Conservation (phyloP, 2,113 vertebrate genomes). For the Cavia porcellus region DNA sequence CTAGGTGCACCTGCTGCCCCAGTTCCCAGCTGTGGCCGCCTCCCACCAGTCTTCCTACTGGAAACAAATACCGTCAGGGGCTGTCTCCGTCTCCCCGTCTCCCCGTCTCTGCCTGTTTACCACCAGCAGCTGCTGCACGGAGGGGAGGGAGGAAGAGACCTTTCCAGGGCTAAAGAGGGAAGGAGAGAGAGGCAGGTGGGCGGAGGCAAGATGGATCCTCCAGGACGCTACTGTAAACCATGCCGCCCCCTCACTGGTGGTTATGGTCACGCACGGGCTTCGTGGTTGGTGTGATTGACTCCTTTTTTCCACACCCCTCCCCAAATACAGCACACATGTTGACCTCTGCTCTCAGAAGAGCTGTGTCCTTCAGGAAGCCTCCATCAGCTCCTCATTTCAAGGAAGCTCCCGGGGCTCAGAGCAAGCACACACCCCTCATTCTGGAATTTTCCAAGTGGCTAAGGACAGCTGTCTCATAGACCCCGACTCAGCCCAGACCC, state of each 20-base stretch:
- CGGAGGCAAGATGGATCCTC: background rate
- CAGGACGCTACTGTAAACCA: background rate
- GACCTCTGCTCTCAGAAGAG: conserved; percentile 22
- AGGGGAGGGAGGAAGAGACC: background rate
- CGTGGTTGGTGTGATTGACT: background rate
- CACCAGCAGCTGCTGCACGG: background rate
- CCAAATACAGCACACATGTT: background rate
- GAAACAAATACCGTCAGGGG: background rate
- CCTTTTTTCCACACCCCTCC: background rate
- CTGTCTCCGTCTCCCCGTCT: background rate
- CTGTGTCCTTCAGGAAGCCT: background rate
- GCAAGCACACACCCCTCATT: background rate
- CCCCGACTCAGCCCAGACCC: background rate
- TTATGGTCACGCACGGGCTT: background rate
- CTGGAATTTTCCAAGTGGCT: background rate
- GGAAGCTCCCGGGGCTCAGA: background rate
- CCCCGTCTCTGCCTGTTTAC: background rate
- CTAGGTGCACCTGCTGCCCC: conserved; percentile 27
- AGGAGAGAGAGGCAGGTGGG: background rate
- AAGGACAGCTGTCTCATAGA: background rate
- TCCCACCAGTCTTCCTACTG: background rate
- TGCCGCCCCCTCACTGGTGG: background rate
- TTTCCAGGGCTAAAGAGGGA: too few species aligned
- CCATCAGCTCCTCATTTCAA: background rate
- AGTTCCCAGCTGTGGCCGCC: conserved; percentile 32